Conservation (phyloP, 2,113 vertebrate genomes). For the Odocoileus virginianus region DNA sequence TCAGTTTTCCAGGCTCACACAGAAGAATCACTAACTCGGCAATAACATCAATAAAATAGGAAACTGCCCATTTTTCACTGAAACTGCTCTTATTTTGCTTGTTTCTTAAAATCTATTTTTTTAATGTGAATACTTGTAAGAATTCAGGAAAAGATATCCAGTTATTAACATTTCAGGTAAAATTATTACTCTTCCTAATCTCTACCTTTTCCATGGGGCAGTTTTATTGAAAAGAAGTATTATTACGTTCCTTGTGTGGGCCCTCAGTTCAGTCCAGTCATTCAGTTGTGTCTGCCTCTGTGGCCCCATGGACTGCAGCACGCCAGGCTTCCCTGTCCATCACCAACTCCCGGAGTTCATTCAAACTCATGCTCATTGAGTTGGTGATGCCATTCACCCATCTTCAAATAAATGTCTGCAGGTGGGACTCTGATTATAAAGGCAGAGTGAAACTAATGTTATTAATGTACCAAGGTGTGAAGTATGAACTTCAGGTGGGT, state of each 20-base stretch:
- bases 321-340: background rate
- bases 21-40: constrained; percentile 72
- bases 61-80: constrained; percentile 75
- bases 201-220: constrained; percentile 38
- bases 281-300: background rate
- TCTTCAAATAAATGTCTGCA: constrained; percentile 43
- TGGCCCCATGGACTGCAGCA: background rate
- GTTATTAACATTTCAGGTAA: constrained; percentile 79
- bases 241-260: constrained; percentile 58
- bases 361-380: background rate
- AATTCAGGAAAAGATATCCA: constrained; percentile 70
- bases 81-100: constrained; percentile 64
- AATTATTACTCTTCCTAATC: constrained; percentile 75
- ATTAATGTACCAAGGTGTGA: constrained; percentile 62
- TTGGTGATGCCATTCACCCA: background rate
- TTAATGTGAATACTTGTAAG: constrained; percentile 77
- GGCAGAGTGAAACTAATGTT: constrained; percentile 58
- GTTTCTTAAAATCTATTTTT: constrained; percentile 72
- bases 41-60: constrained; percentile 73
- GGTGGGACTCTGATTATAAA: background rate
- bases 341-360: background rate
- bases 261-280: background rate
- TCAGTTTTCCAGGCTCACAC: constrained; percentile 79
- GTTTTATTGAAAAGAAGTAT: constrained; percentile 61
- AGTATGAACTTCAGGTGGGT: constrained; percentile 24